These are phyloP conservation scores for Eledona agricola DNA, from an alignment of 2,888 invertebrate species.

Conservation along the genomic window DNA sequence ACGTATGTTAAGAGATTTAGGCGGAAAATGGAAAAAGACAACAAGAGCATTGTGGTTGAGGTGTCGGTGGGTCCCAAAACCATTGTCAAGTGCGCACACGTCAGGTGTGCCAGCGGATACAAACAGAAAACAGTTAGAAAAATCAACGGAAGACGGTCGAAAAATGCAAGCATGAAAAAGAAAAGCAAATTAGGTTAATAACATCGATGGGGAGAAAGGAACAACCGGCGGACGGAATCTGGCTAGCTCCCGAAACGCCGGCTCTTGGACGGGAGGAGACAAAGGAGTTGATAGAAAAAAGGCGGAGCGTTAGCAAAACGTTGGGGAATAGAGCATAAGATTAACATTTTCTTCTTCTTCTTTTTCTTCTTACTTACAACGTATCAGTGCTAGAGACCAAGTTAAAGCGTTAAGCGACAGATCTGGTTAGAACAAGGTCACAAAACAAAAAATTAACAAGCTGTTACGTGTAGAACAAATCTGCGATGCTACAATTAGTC, in stretches of 20 bases:
- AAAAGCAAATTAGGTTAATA: conserved; percentile 56
- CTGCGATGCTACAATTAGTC: conserved; percentile 63
- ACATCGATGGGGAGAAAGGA: conserved; percentile 2
- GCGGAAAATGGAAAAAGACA: conserved; percentile 2
- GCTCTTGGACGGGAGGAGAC: too few relatives aligned
- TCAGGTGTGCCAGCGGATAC: conserved; percentile 43
- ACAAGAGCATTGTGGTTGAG: conserved; percentile 24
- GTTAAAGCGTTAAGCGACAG: conserved; percentile 46
- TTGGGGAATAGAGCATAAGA: background rate
- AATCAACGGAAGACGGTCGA: conserved; percentile 15
- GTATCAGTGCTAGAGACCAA: conserved; percentile 37
- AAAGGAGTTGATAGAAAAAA: too few relatives aligned
- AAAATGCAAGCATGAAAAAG: conserved; percentile 63
- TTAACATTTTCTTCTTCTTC: too few relatives aligned
- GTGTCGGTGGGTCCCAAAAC: conserved; percentile 60
- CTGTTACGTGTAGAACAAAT: conserved; percentile 61
- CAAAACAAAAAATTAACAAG: conserved; percentile 51
- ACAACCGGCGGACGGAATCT: background rate
- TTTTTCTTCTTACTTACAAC: conserved; percentile 40
- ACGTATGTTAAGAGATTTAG: conserved; percentile 5
- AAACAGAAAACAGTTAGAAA: conserved; percentile 22
- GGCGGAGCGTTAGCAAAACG: background rate
- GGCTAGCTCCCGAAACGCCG: too few relatives aligned
- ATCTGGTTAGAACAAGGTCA: conserved; percentile 49
- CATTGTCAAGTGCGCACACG: conserved; percentile 48